phyloP scores from a whole-genome alignment of 2,113 vertebrate genomes.

The Ophthalmolycus amberensis region DNA sequence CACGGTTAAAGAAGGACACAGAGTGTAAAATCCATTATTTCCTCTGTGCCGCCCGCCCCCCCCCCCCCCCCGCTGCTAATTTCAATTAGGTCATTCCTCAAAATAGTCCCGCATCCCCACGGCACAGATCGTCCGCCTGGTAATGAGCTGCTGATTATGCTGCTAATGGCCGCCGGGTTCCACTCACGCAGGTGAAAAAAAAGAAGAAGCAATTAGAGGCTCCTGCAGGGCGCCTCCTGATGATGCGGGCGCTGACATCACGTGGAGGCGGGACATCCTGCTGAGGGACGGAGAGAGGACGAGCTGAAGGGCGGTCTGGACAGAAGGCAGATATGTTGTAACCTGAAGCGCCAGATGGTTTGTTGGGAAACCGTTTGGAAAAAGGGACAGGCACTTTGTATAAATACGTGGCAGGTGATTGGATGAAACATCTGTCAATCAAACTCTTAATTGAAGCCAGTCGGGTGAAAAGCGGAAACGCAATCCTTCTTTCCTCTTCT shows the following conservation, averaged over 20 bases:
- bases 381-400: not conserved
- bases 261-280: constrained; percentile 12
- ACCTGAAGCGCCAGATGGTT: not conserved
- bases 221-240: constrained; percentile 5
- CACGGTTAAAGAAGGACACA: constrained; percentile 76
- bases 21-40: constrained; percentile 67
- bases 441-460: not conserved
- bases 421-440: not conserved
- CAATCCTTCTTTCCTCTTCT: not conserved
- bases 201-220: constrained; percentile 52
- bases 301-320: constrained; percentile 19
- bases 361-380: not conserved
- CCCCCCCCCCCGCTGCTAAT: constrained; percentile 44
- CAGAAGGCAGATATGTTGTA: not conserved
- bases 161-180: constrained; percentile 44
- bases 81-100: constrained; percentile 81
- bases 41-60: constrained; percentile 47
- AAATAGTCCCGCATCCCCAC: constrained; percentile 74
- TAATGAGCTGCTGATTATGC: constrained; percentile 74
- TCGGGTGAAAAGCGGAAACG: not conserved
- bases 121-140: constrained; percentile 63
- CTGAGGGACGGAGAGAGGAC: constrained; percentile 21
- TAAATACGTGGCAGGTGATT: not conserved
- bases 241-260: constrained; percentile 20
- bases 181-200: constrained; percentile 66